These are phyloP conservation scores for Pentamera pediparva DNA, from an alignment of 53 echinoderm and acorn worm genomes.

Conservation along the genomic window DNA sequence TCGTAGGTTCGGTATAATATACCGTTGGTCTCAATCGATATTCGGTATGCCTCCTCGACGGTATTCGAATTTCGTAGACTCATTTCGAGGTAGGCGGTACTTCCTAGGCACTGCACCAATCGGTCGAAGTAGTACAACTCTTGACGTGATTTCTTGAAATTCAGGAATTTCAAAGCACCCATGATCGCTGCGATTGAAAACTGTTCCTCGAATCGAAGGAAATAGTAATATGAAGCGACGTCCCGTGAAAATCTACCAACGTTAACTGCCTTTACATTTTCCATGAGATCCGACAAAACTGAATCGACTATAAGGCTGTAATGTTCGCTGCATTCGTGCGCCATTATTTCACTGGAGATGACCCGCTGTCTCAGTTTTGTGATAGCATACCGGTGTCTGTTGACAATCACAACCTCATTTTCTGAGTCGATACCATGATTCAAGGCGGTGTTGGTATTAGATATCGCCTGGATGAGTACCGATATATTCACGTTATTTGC, in stretches of 20 bases:
- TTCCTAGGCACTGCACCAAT: background rate
- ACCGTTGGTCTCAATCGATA: background rate
- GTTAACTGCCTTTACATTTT: background rate
- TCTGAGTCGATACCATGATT: background rate
- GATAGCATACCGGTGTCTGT: background rate
- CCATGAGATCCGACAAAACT: background rate
- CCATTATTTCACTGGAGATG: background rate
- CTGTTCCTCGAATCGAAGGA: slow-evolving; percentile 3
- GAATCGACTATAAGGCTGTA: background rate
- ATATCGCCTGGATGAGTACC: background rate
- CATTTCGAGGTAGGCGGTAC: slow-evolving; percentile 6
- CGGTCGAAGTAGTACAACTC: background rate
- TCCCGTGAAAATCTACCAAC: background rate
- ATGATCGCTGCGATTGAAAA: background rate
- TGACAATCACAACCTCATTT: background rate
- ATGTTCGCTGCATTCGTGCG: background rate
- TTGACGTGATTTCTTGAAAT: background rate
- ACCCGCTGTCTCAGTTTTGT: background rate
- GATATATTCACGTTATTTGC: background rate
- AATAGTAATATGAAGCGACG: background rate
- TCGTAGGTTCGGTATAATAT: background rate
- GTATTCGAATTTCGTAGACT: slow-evolving; percentile 1
- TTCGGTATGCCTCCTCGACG: background rate
- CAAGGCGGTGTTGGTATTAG: background rate
- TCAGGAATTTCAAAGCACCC: background rate